Evolutionary conservation across 2,797 vertebrate genomes (phyloP).

Genomic region (Pangasius larnaudii): DNA sequence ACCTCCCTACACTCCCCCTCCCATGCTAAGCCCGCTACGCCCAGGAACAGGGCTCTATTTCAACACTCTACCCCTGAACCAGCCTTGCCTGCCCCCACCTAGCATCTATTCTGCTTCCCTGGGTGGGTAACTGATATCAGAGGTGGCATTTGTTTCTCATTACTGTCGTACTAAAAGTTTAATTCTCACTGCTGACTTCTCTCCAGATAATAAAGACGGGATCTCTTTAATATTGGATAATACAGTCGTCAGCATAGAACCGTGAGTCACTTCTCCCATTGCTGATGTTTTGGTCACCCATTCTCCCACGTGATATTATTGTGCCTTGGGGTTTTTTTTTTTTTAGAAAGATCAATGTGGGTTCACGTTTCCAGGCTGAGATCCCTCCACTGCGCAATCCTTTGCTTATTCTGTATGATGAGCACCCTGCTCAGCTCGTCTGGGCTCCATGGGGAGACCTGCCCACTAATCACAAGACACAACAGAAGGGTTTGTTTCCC

Average conservation of each 20-base stretch:
- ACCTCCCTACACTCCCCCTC: conserved; percentile 75
- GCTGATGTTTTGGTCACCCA: not conserved
- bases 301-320: not conserved
- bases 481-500: conserved; percentile 69
- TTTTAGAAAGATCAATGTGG: conserved; percentile 78
- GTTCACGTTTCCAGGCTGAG: conserved; percentile 77
- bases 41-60: conserved; percentile 76
- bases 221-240: conserved; percentile 69
- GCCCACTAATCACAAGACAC: conserved; percentile 66
- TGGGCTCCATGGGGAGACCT: conserved; percentile 78
- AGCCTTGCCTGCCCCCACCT: conserved; percentile 37
- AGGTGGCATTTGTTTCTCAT: not conserved
- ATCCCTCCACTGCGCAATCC: conserved; percentile 69
- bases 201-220: conserved; percentile 54
- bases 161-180: not conserved
- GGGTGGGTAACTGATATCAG: conserved; percentile 59
- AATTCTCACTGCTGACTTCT: conserved; percentile 7
- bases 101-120: conserved; percentile 53
- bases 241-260: conserved; percentile 70
- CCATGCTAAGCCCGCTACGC: conserved; percentile 78
- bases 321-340: not conserved
- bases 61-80: conserved; percentile 63
- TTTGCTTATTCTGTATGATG: conserved; percentile 50
- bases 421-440: conserved; percentile 69
- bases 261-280: conserved; percentile 67